Conservation (phyloP, 1,140 invertebrate genomes). For the Oscheius sp. region DNA sequence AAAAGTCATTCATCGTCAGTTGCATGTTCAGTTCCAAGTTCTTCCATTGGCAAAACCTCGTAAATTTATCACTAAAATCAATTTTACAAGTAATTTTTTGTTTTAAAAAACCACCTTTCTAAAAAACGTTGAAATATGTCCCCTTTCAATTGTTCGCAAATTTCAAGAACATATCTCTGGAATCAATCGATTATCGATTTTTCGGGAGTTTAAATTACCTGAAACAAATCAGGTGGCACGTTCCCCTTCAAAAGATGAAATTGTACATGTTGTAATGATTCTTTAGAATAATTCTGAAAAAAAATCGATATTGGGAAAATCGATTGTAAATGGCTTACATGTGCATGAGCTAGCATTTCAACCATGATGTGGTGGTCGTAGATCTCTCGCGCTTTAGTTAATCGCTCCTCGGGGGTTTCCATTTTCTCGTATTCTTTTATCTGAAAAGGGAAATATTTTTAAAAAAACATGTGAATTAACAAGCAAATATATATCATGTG, state of each 20-base stretch:
- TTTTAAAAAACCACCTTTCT: constrained; percentile 61
- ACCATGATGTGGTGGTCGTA: constrained; percentile 99
- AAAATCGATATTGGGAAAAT: constrained; percentile 51
- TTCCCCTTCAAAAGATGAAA: constrained; percentile 94
- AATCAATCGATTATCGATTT: constrained; percentile 58
- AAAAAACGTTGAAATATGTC: constrained; percentile 83
- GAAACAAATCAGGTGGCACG: constrained; percentile 92
- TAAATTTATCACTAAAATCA: constrained; percentile 68
- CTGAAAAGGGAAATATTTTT: constrained; percentile 67
- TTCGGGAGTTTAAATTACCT: constrained; percentile 70
- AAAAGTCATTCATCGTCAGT: constrained; percentile 99
- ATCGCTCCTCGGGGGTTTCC: constrained; percentile 90
- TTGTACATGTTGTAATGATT: constrained; percentile 92
- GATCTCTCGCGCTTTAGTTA: constrained; percentile 88
- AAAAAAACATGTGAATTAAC: neutral
- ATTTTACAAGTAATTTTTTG: neutral
- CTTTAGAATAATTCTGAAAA: constrained; percentile 88
- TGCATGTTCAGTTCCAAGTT: constrained; percentile 99
- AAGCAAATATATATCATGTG: no score
- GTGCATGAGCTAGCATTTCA: constrained; percentile 93
- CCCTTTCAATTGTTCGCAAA: constrained; percentile 90
- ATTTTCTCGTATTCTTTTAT: constrained; percentile 98
- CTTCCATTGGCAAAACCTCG: constrained; percentile 99
- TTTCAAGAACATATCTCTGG: constrained; percentile 97
- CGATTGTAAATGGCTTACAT: constrained; percentile 66